Evolutionary conservation across 2,797 vertebrate genomes (phyloP), one percentile per base, ranked within the genome.

Genomic region (Rhabdomys pumilio): DNA sequence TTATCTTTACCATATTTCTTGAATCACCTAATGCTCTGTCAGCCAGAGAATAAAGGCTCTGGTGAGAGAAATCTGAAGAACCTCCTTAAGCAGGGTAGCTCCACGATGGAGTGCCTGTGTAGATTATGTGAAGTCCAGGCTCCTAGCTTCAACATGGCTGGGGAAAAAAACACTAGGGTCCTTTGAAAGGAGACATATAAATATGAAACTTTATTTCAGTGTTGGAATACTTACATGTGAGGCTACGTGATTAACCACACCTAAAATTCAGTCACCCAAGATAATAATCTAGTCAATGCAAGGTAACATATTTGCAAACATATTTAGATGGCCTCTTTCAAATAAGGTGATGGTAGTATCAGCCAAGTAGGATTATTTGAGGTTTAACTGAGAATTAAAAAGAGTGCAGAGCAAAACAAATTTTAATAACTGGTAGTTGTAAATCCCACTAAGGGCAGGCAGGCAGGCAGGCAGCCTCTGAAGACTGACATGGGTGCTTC

Each of bases 351-450:
- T 6, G 59, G 55, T 0, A 73, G n/a, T 50, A 96, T 34, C 41
- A 72, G 59, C 4, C 63, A 57, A 89, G 8, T 19, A 65, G 69
- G 50, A 75, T 10, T 89, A 22, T 57, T 34, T 84, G 61, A 86
- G 38, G 19, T 12, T 75, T 63, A 83, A 83, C 0, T 41, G 50
- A 50, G 41, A 53, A 34, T 55, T 26, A 29, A 86, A 82, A 22
- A 93, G 38, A 92, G 63, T 61, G 13, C 53, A 47, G 15, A 20
- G 50, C 34, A 79, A 1, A 87, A 9, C n/a, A 85, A 81, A 1
- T 31, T 81, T 96, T 53, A 84, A 91, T 57, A 87, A 95, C 76
- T 22, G 53, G 14, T 44, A 79, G 41, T n/a, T 91, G 50, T 73
- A 90, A 73, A 63, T 81, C 67, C 92, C 69, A 95, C 72, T 94